Conservation (phyloP, 2,797 vertebrate genomes). For the Sebastes itinus region DNA sequence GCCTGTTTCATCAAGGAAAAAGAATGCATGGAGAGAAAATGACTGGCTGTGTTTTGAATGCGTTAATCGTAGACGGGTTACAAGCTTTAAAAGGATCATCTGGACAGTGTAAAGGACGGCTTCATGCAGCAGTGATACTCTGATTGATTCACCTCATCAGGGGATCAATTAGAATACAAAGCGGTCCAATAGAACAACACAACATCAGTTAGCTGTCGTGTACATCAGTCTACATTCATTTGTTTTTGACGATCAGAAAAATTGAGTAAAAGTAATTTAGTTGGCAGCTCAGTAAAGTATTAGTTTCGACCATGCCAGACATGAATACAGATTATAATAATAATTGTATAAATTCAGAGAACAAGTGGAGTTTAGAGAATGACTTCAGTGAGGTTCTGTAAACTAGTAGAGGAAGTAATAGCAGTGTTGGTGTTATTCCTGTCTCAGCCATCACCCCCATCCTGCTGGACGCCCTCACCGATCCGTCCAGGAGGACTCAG, state of each 20-base stretch:
- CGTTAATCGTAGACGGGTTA: too few relatives aligned
- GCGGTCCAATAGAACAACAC: neutral
- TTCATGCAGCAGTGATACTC: too few relatives aligned
- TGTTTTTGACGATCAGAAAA: too few relatives aligned
- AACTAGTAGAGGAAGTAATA: neutral
- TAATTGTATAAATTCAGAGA: neutral
- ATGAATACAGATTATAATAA: neutral
- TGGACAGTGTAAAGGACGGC: too few relatives aligned
- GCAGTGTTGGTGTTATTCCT: neutral
- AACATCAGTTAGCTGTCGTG: neutral
- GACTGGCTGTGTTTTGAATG: too few relatives aligned
- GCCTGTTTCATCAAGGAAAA: neutral
- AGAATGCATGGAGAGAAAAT: neutral
- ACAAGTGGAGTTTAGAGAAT: neutral
- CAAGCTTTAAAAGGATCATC: too few relatives aligned
- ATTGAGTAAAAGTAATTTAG: too few relatives aligned
- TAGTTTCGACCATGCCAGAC: neutral
- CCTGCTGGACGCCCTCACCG: constrained; percentile 94
- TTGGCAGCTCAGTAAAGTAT: too few relatives aligned
- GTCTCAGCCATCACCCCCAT: constrained; percentile 93
- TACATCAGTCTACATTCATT: too few relatives aligned
- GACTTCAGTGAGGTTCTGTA: neutral
- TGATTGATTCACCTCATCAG: too few relatives aligned
- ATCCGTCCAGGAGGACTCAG: constrained; percentile 94
- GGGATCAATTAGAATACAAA: neutral